Evolutionary conservation across 2,888 invertebrate species (phyloP).

Genomic region (Eilema griseolum): DNA sequence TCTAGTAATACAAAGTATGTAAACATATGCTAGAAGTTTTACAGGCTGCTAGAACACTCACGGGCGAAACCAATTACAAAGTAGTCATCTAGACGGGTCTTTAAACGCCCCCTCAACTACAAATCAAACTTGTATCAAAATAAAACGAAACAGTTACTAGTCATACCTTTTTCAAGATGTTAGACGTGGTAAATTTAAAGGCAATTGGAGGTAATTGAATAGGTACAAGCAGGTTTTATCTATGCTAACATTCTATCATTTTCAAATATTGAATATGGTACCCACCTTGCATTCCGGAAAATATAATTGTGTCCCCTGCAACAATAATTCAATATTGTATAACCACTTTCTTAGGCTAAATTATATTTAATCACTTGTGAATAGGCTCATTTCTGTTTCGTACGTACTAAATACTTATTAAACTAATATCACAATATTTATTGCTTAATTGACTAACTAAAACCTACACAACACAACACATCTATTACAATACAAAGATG

Average conservation of each 20-base stretch:
- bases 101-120: background rate
- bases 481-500: background rate
- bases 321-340: constrained; percentile 61
- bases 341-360: constrained; percentile 13
- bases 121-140: background rate
- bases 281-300: constrained; percentile 89
- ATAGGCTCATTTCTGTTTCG: constrained; percentile 12
- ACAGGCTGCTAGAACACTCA: too few relatives aligned
- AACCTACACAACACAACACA: constrained; percentile 9
- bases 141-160: background rate
- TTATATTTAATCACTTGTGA: constrained; percentile 11
- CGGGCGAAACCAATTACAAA: background rate
- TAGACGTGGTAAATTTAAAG: background rate
- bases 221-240: background rate
- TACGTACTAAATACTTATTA: constrained; percentile 26
- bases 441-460: constrained; percentile 21
- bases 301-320: constrained; percentile 88
- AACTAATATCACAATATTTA: constrained; percentile 42
- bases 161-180: background rate
- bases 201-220: background rate
- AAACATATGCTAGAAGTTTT: background rate
- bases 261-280: constrained; percentile 25
- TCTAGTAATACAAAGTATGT: background rate
- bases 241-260: background rate
- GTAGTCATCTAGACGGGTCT: background rate